Evolutionary conservation across 2,113 vertebrate genomes (phyloP), one percentile per base, ranked within the genome.

Genomic region (Hepsetus odoe): DNA sequence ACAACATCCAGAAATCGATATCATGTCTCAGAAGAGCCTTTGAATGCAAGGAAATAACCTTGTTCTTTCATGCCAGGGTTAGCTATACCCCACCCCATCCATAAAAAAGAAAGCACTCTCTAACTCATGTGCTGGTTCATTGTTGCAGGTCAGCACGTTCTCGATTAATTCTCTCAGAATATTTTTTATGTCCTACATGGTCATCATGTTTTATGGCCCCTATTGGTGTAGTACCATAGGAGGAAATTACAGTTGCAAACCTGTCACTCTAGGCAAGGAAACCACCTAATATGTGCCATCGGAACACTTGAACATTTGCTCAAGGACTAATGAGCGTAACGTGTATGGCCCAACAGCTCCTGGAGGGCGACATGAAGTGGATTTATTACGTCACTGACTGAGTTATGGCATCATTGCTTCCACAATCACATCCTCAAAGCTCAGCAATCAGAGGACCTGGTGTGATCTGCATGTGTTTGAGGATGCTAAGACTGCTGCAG

Each of bases 1-100:
- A 83, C 38, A 32, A 68, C 49, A 65, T 59, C 35, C 24, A 18
- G 24, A 53, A 40, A 82, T 87, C 82, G 20, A 84, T 87, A 26
- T 14, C 44, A 38, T 20, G 62, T 79, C 76, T 77, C 71, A 71
- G 35, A 67, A 44, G 28, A 42, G 73, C 42, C 73, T 77, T 85
- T 64, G 68, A 80, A 77, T 30, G 44, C 46, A 55, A 38, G 64
- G 80, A 84, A 84, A 82, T 82, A 80, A 82, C 80, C 77, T 77
- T 82, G 77, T 79, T 35, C 72, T n/a, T 72, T 28, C 7, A 28
- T 53, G 61, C 26, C 32, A 73, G 64, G 69, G 80, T 62, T 66
- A 80, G 69, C 51, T 66, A 66, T 64, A 64, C 66, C 74, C 44
- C n/a, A n/a, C n/a, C 55, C 22, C 51, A 4, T 40, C 49, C 56